Evolutionary conservation across 1,140 invertebrate genomes (phyloP).

Genomic region (Oryzaephilus surinamensis): DNA sequence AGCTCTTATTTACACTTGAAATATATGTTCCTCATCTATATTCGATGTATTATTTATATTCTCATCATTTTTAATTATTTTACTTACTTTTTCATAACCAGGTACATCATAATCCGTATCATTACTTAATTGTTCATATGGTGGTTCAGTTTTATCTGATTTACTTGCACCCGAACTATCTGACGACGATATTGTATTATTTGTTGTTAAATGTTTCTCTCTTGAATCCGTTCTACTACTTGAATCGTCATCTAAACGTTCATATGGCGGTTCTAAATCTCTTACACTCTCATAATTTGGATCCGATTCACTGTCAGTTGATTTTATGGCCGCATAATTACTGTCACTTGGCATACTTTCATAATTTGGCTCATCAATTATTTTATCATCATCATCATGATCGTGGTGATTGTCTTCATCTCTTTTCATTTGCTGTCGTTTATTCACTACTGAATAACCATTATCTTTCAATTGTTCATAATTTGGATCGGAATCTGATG

Average conservation of each 20-base stretch:
- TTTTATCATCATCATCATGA: conserved; percentile 13
- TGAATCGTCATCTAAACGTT: conserved; percentile 37
- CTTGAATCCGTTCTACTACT: conserved; percentile 34
- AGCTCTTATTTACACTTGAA: too few species aligned
- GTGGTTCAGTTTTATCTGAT: conserved; percentile 34
- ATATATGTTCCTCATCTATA: too few species aligned
- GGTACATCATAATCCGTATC: conserved; percentile 24
- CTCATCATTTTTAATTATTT: too few species aligned
- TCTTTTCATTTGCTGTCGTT: conserved; percentile 31
- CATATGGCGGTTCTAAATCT: conserved; percentile 45
- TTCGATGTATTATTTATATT: too few species aligned
- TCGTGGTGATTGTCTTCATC: conserved; percentile 7
- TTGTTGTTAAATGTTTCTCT: conserved; percentile 38
- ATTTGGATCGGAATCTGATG: conserved; percentile 54
- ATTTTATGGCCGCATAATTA: conserved; percentile 45
- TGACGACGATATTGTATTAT: conserved; percentile 15
- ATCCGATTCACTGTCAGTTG: conserved; percentile 53
- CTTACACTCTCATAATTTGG: conserved; percentile 43
- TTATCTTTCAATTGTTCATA: conserved; percentile 55
- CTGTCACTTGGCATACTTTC: conserved; percentile 56
- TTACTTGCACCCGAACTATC: conserved; percentile 26
- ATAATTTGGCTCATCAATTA: conserved; percentile 45
- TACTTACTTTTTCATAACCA: conserved; percentile 21
- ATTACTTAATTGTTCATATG: conserved; percentile 40
- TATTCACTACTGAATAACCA: conserved; percentile 46